Conservation (phyloP, 2,797 vertebrate genomes). For the Picus viridis region DNA sequence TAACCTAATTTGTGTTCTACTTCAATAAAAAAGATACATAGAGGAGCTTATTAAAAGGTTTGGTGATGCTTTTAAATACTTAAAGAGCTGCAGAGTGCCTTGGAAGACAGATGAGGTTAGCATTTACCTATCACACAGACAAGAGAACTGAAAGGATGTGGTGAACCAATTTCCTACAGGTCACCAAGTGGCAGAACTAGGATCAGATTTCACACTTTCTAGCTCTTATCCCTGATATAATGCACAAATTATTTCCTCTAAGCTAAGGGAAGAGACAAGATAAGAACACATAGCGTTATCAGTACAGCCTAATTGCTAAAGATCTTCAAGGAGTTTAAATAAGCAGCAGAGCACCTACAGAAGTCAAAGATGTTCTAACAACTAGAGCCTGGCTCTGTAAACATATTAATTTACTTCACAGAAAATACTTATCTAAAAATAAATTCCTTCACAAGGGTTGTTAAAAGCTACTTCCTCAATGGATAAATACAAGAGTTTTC, state of each 20-base stretch:
- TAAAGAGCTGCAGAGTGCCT: not conserved
- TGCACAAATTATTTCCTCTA: conserved; percentile 49
- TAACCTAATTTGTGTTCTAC: conserved; percentile 13
- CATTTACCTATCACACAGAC: not conserved
- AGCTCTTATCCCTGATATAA: conserved; percentile 18
- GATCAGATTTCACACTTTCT: conserved; percentile 37
- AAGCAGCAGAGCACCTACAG: not conserved
- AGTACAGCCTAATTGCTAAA: conserved; percentile 21
- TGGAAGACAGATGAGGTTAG: not conserved
- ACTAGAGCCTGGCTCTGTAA: not conserved
- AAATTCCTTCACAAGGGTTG: not conserved
- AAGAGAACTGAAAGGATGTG: not conserved
- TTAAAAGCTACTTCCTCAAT: conserved; percentile 5
- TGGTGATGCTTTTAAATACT: not conserved
- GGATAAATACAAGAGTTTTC: conserved; percentile 13
- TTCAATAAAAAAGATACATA: not conserved
- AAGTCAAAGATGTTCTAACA: not conserved
- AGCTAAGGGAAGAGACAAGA: conserved; percentile 29
- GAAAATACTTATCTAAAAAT: not conserved
- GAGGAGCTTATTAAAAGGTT: not conserved
- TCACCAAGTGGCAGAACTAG: conserved; percentile 9
- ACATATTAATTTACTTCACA: not conserved
- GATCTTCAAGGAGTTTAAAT: conserved; percentile 8
- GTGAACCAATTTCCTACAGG: conserved; percentile 19
- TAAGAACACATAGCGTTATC: conserved; percentile 42